Base-by-base conservation (phyloP, 2,888 invertebrate genomes). In the Nemotelus pantherinus region DNA sequence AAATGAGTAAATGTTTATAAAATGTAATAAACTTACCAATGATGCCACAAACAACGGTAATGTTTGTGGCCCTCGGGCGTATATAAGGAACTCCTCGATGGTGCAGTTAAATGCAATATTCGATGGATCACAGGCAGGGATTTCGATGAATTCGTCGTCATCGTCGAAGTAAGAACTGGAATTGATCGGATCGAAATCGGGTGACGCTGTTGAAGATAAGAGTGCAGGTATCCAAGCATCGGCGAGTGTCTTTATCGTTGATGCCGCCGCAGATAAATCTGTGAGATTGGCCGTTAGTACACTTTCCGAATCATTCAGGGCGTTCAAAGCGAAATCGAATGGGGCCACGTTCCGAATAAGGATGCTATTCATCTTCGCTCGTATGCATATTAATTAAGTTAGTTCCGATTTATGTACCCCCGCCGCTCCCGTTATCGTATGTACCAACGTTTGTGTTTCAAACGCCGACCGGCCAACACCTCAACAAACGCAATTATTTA, bases 31-130 rank as follows among this genome's bases (percentile, higher is more conserved):
- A 84, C 86, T 84, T 80, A 87, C 87, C 85, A 85, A 87, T 39
- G 90, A 83, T 6, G 89, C 89, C 82, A 89, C 89, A 80, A 85
- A 83, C 47, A 91, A 83, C 0, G 92, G 90, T 78, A 93, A 84
- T 63, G 90, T 88, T 68, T 91, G 89, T 0, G 92, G 92, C 0
- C 93, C 94, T 85, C 92, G 88, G 81, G 88, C 85, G 80, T 85
- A 86, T 83, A 88, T 86, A 57, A 92, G 85, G 87, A 89, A 92
- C 80, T 91, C 90, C n/a, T 90, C 89, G 79, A 90, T 88, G 4
- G 89, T 88, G 82, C 91, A 90, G 83, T 92, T 91, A 84, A 90
- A 89, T 57, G 83, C 81, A 0, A 86, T 86, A 45, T 86, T 81
- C 82, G 89, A 88, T 2, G 87, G 88, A 83, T 89, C 88, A 50